Evolutionary conservation across 2,888 invertebrate genomes (phyloP), one percentile per base, ranked within the genome.

Genomic region (Encarsia formosa): DNA sequence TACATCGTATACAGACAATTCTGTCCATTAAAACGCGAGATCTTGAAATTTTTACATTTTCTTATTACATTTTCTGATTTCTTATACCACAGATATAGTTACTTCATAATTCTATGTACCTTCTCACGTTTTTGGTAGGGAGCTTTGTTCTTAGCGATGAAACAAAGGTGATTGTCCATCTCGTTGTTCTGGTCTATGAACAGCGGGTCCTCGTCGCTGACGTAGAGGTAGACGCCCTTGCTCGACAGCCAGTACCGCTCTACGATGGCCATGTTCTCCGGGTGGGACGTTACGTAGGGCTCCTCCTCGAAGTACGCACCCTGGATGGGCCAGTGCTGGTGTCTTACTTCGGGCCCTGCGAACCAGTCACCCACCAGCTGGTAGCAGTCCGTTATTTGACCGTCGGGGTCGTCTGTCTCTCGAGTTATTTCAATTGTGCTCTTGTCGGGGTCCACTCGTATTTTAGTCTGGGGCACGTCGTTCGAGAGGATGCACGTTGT

Each of bases 241-340:
- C 87, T 85, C 60, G 82, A 86, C 18, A 90, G 74, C 87, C 89
- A 86, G 65, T 85, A 85, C 40, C 84, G 78, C 63, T 86, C 86
- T 2, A 80, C 74, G 4, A 69, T 3, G 8, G 61, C 69, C 68
- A 70, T 70, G 23, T 69, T 67, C 20, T 23, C 8, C 2, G 56
- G 66, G 58, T 71, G 69, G 0, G 67, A 81, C 1, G 83, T 79
- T 1, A 84, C 66, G 56, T 82, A 81, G 1, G 84, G 78, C 62
- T 80, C 81, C 53, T 81, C 79, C 5, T 77, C 60, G 16, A 80
- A 75, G n/a, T 73, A 73, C 49, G 78, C 66, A 47, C 81, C 76
- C 57, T 86, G 81, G 22, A 85, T 75, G 0, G 86, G 85, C 84
- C 85, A 86, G 59, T 78, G 75, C 57, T 85, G 84, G 39, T 77